Conservation (phyloP, 2,113 vertebrate genomes). For the Campylorhamphus procurvoides region DNA sequence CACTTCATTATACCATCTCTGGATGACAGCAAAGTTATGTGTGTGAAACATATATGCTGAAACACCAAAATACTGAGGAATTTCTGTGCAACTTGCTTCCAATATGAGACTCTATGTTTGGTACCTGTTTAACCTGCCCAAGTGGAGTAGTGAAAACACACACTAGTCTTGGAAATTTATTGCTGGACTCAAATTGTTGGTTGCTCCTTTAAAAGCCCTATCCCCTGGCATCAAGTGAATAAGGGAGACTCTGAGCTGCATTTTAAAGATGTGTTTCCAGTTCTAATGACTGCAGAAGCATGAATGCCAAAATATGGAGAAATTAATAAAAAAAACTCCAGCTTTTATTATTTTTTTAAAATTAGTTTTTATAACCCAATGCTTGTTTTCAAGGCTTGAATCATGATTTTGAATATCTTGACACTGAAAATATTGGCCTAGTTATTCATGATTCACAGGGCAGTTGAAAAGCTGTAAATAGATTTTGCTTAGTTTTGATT, state of each 20-base stretch:
- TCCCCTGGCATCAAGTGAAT: background rate
- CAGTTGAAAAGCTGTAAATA: conserved; percentile 9
- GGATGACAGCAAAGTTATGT: background rate
- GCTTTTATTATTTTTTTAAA: background rate
- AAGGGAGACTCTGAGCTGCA: background rate
- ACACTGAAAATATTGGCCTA: background rate
- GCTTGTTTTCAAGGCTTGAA: background rate
- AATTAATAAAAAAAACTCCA: background rate
- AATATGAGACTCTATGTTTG: background rate
- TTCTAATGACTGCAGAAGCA: background rate
- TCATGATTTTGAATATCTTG: background rate
- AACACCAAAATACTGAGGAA: background rate
- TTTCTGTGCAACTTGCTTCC: background rate
- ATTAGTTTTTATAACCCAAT: background rate
- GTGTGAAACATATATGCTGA: background rate
- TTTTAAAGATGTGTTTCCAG: background rate
- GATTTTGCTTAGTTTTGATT: conserved; percentile 7
- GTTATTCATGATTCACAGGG: background rate
- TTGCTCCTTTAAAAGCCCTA: background rate
- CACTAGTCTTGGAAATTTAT: background rate
- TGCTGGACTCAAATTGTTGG: background rate
- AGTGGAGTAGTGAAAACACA: background rate
- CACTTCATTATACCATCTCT: background rate
- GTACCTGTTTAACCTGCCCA: conserved; percentile 7
- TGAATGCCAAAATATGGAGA: background rate